Percentiles rank a stretch among this genome's conserved stretches.
Evolutionary conservation across 2,888 invertebrate species (phyloP).

Genomic region (Laothoe populi): DNA sequence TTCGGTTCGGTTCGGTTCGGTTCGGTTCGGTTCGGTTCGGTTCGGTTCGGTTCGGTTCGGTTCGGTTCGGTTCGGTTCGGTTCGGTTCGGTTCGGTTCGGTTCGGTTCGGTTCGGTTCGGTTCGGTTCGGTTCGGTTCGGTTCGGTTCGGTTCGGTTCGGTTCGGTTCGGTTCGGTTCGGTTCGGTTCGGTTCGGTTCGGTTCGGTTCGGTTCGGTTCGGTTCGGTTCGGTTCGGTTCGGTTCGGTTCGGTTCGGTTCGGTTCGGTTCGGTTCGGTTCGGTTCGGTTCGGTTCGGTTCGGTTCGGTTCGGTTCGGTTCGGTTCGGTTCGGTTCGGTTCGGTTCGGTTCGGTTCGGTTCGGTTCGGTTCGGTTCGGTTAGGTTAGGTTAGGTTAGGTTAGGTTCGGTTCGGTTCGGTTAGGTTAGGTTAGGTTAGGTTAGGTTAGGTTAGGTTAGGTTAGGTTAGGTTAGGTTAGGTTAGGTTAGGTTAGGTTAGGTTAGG

Average conservation of each 20-base stretch:
- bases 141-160: conserved; percentile 37
- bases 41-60: conserved; percentile 40
- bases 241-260: conserved; percentile 37
- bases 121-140: conserved; percentile 37
- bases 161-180: conserved; percentile 35
- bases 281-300: conserved; percentile 37
- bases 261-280: conserved; percentile 36
- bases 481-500: too few relatives aligned
- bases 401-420: conserved; percentile 35
- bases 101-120: conserved; percentile 37
- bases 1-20: conserved; percentile 43
- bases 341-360: conserved; percentile 36
- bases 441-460: too few relatives aligned
- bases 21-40: conserved; percentile 42
- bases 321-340: conserved; percentile 36
- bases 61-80: conserved; percentile 37
- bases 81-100: conserved; percentile 37
- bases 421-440: too few relatives aligned
- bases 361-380: conserved; percentile 35
- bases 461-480: too few relatives aligned
- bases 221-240: conserved; percentile 37
- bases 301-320: conserved; percentile 37
- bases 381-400: conserved; percentile 35
- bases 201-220: conserved; percentile 37
- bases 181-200: conserved; percentile 37